Base-by-base conservation (phyloP, 2,113 vertebrate species). In the Grallaria varia region DNA sequence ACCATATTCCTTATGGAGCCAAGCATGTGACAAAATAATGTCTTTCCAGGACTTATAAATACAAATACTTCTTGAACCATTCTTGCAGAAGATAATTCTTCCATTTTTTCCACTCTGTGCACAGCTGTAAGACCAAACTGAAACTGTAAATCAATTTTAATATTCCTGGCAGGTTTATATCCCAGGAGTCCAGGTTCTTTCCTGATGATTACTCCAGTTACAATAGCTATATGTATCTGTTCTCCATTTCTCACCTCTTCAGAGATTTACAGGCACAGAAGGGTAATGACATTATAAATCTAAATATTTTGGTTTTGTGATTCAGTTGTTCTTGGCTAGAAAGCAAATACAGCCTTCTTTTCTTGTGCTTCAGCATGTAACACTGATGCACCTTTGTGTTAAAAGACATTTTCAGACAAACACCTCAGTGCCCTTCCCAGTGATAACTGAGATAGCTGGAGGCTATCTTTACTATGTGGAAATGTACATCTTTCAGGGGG, bases 141-240 rank as follows among this genome's bases (percentile, higher is more conserved):
- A 86, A 96, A 84, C 25, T 69, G 40, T 93, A 90, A 92, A 93
- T 96, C 83, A 75, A n/a, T 84, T 95, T 93, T 92, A 92, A 86
- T 90, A 78, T 62, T 80, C 73, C 19, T 64, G 68, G 47, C 88
- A 96, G 66, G 60, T 90, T 96, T 92, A 82, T 94, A 90, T 83
- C 68, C 56, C 37, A 88, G 66, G 56, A 84, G 60, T 40, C 55
- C 42, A 30, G 21, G 15, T 71, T 86, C 59, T 47, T 71, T 92
- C 69, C 69, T 75, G 17, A 39, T 87, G 47, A 37, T 84, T 95
- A 75, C 68, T 93, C 45, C 68, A 75, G 68, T 89, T 92, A 78
- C 60, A 87, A 72, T 76, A 88, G 18, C 19, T 15, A 23, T 39
- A 5, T 50, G 64, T 86, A 77, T 78, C 64, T 64, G 22, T 84